Evolutionary conservation across 2,113 vertebrate species (phyloP).

Genomic region (Pagrus major): DNA sequence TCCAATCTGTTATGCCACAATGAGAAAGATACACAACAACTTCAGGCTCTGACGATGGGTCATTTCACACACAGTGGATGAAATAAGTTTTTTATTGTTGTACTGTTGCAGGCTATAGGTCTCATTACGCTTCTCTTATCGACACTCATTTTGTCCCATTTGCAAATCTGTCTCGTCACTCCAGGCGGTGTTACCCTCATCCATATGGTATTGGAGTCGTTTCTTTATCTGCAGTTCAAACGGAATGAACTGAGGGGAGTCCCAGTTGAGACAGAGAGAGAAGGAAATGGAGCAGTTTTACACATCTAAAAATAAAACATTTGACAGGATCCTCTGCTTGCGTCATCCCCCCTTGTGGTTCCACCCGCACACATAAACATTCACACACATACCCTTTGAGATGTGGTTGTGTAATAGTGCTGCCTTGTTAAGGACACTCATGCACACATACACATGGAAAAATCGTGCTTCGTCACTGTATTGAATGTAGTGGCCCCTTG

Average conservation of each 20-base stretch:
- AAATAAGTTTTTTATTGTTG: background rate
- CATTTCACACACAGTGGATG: constrained; percentile 22
- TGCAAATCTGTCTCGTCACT: constrained; percentile 48
- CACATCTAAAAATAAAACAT: constrained; percentile 80
- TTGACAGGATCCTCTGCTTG: constrained; percentile 74
- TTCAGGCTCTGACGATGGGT: constrained; percentile 5
- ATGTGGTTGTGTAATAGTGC: constrained; percentile 61
- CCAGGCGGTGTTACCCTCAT: constrained; percentile 47
- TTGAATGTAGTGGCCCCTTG: constrained; percentile 6
- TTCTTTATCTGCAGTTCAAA: constrained; percentile 66
- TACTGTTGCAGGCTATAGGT: constrained; percentile 24
- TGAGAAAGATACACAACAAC: constrained; percentile 27
- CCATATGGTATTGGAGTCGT: constrained; percentile 44
- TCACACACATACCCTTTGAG: constrained; percentile 47
- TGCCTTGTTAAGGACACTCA: constrained; percentile 31
- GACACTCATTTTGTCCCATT: constrained; percentile 43
- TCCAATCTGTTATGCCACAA: constrained; percentile 9
- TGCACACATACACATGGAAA: background rate
- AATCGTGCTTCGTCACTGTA: constrained; percentile 21
- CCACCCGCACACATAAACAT: constrained; percentile 51
- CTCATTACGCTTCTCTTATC: constrained; percentile 30
- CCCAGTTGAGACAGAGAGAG: constrained; percentile 54
- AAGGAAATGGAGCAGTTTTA: constrained; percentile 75
- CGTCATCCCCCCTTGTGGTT: constrained; percentile 68
- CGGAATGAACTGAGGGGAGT: constrained; percentile 59